A percentile compares a stretch with the other conserved stretches of the same genome.
phyloP scores from a whole-genome alignment of 2,797 vertebrate species.

The Phoeniculus purpureus region DNA sequence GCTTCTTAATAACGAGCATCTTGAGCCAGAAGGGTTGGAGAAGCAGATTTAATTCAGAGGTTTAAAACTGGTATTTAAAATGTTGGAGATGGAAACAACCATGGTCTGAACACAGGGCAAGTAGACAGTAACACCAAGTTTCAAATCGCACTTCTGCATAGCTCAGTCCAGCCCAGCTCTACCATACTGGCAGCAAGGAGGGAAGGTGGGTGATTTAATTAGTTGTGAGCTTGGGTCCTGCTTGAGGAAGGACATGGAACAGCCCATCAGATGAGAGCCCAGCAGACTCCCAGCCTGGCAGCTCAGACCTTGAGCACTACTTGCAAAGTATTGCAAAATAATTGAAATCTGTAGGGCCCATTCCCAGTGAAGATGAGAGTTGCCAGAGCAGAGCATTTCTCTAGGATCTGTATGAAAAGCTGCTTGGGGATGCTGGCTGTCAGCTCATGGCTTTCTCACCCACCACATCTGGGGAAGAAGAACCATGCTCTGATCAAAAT shows the following conservation, averaged over 20 bases:
- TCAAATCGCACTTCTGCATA: background rate
- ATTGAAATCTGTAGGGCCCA: background rate
- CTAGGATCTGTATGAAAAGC: background rate
- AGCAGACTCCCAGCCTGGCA: accelerated
- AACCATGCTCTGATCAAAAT: background rate
- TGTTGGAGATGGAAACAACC: background rate
- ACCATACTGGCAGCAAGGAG: accelerated
- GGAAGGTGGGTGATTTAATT: background rate
- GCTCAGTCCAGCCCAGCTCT: background rate
- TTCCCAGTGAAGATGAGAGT: background rate
- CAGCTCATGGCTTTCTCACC: accelerated
- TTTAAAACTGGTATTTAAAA: background rate
- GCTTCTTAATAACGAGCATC: background rate
- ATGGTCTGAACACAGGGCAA: background rate
- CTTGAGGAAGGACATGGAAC: background rate
- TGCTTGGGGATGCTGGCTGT: accelerated
- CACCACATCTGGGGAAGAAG: background rate
- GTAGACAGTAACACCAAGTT: background rate
- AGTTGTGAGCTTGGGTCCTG: accelerated
- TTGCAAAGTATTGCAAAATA: background rate
- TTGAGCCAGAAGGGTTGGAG: background rate
- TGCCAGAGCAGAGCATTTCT: background rate
- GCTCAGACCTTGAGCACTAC: background rate
- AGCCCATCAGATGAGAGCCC: background rate
- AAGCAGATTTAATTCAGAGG: background rate